These are phyloP conservation scores for Aphelinus certus DNA, from an alignment of 1,140 invertebrate genomes.

Conservation along the genomic window DNA sequence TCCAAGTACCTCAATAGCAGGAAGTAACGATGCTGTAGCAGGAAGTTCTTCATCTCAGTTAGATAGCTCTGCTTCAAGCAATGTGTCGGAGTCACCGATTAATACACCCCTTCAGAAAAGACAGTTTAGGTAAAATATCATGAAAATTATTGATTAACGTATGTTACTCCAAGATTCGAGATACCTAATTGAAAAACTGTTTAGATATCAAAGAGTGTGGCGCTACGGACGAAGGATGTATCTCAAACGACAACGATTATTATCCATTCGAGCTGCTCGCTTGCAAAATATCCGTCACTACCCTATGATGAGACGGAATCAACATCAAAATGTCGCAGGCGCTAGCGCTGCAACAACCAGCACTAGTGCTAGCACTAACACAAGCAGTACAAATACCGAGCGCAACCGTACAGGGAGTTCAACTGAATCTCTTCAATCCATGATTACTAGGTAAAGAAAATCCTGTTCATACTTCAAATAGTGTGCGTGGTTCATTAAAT, in stretches of 20 bases:
- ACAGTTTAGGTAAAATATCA: conserved; percentile 28
- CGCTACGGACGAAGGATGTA: conserved; percentile 41
- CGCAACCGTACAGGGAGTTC: neutral
- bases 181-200: neutral
- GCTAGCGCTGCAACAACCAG: neutral
- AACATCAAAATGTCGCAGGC: neutral
- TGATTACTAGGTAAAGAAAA: conserved; percentile 47
- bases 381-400: neutral
- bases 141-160: neutral
- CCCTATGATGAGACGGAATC: conserved; percentile 29
- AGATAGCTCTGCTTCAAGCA: conserved; percentile 33
- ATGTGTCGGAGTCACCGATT: conserved; percentile 27
- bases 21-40: neutral
- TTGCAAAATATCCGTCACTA: conserved; percentile 34
- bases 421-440: conserved; percentile 47
- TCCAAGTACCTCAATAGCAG: conserved; percentile 10
- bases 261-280: conserved; percentile 38
- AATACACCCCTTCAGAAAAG: conserved; percentile 34
- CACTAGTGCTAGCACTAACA: neutral
- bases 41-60: conserved; percentile 34
- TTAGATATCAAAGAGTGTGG: conserved; percentile 43
- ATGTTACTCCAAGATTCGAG: neutral
- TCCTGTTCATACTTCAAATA: too few relatives aligned
- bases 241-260: conserved; percentile 37
- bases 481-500: too few relatives aligned